Percentiles rank a stretch among this genome's conserved stretches.
Conservation (phyloP, 2,113 vertebrate species). For the Strigops habroptila region DNA sequence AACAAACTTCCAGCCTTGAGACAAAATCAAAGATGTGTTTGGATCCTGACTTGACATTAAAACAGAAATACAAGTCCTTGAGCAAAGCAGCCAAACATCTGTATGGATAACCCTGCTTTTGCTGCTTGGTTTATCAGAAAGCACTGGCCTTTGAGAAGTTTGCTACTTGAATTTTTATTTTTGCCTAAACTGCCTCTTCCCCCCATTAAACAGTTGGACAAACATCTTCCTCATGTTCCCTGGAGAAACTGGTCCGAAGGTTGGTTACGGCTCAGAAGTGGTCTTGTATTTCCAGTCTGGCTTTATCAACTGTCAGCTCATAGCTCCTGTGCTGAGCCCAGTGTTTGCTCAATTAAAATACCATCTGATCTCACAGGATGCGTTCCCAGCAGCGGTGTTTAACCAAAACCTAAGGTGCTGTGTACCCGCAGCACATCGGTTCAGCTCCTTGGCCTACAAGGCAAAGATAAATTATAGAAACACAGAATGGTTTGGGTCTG, state of each 20-base stretch:
- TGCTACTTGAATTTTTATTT: not conserved
- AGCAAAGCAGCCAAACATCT: not conserved
- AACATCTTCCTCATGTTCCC: not conserved
- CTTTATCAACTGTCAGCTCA: not conserved
- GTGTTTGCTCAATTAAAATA: not conserved
- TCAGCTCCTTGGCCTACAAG: not conserved
- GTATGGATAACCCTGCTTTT: not conserved
- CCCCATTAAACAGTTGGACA: not conserved
- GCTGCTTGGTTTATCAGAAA: not conserved
- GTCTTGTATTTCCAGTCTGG: constrained; percentile 2
- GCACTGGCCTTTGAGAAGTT: rapidly evolving
- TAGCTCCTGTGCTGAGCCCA: not conserved
- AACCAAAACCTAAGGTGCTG: not conserved
- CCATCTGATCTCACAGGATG: not conserved
- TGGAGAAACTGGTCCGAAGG: not conserved
- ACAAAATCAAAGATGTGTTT: not conserved
- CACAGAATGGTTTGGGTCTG: too few species aligned
- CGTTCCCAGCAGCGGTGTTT: not conserved
- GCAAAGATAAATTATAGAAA: not conserved
- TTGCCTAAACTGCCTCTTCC: not conserved
- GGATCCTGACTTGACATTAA: not conserved
- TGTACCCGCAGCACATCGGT: not conserved
- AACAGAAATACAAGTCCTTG: not conserved
- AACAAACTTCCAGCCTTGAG: not conserved
- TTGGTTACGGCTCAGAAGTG: not conserved